Conservation (phyloP, 2,113 vertebrate species). For the Setophaga kirtlandii region DNA sequence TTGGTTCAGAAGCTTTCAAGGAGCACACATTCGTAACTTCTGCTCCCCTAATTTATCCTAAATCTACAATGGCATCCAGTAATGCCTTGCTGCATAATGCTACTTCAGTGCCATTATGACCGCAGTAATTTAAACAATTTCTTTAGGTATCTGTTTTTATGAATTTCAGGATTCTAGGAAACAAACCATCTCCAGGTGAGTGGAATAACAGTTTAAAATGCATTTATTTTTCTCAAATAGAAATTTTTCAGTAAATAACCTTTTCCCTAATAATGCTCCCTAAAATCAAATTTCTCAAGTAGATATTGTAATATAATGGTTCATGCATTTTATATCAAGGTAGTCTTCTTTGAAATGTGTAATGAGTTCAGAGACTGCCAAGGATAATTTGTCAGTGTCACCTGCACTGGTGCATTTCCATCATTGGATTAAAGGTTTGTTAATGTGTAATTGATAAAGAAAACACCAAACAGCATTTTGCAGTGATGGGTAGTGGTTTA, state of each 20-base stretch:
- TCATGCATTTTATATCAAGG: constrained; percentile 43
- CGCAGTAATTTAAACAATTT: background rate
- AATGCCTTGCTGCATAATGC: background rate
- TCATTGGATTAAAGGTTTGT: constrained; percentile 78
- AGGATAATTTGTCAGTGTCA: constrained; percentile 67
- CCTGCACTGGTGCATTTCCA: constrained; percentile 50
- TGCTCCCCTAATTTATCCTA: background rate
- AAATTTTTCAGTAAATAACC: background rate
- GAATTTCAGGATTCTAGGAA: constrained; percentile 14
- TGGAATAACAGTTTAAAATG: background rate
- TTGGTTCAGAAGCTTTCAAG: constrained; percentile 38
- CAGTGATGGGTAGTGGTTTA: constrained; percentile 71
- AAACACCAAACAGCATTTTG: constrained; percentile 74
- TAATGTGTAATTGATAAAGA: constrained; percentile 80
- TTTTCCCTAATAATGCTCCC: background rate
- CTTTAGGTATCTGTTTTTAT: background rate
- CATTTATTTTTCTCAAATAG: background rate
- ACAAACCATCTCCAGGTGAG: background rate
- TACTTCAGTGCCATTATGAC: background rate
- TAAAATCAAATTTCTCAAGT: constrained; percentile 30
- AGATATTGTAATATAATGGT: constrained; percentile 34
- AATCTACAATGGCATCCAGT: background rate
- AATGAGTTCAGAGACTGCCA: constrained; percentile 58
- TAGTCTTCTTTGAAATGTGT: constrained; percentile 48
- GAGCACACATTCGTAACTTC: constrained; percentile 1